Conservation (phyloP, 2,113 vertebrate genomes). For the Girardinichthys multiradiatus region DNA sequence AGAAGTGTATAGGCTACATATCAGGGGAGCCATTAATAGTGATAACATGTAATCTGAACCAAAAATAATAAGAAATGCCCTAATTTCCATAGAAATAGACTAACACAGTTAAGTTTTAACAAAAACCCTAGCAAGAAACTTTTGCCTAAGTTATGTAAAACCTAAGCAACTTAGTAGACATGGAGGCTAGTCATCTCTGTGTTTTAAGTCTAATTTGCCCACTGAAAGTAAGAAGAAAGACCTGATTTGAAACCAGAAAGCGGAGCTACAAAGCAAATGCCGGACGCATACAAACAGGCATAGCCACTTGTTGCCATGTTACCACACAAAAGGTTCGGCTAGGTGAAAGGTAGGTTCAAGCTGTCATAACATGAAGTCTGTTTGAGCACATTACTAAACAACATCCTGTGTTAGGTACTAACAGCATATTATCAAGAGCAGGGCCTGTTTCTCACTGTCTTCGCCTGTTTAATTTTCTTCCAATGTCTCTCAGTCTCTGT, state of each 20-base stretch:
- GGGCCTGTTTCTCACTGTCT: conserved; percentile 49
- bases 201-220: conserved; percentile 27
- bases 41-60: conserved; percentile 2
- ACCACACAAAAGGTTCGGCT: conserved; percentile 18
- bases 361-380: conserved; percentile 26
- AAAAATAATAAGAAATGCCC: background rate
- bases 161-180: conserved; percentile 48
- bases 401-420: conserved; percentile 52
- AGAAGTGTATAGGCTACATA: conserved; percentile 1
- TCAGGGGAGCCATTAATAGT: conserved; percentile 1
- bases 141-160: conserved; percentile 16
- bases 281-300: conserved; percentile 18
- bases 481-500: conserved; percentile 37
- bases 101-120: background rate
- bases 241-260: conserved; percentile 12
- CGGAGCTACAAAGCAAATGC: conserved; percentile 30
- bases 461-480: conserved; percentile 9
- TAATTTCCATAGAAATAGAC: conserved; percentile 26
- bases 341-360: conserved; percentile 20
- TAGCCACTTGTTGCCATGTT: background rate
- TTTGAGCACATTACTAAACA: conserved; percentile 48
- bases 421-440: conserved; percentile 54
- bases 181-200: conserved; percentile 42
- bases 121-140: background rate
- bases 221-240: conserved; percentile 16